Evolutionary conservation across 2,888 invertebrate species (phyloP).

Genomic region (Pheosia tremula): DNA sequence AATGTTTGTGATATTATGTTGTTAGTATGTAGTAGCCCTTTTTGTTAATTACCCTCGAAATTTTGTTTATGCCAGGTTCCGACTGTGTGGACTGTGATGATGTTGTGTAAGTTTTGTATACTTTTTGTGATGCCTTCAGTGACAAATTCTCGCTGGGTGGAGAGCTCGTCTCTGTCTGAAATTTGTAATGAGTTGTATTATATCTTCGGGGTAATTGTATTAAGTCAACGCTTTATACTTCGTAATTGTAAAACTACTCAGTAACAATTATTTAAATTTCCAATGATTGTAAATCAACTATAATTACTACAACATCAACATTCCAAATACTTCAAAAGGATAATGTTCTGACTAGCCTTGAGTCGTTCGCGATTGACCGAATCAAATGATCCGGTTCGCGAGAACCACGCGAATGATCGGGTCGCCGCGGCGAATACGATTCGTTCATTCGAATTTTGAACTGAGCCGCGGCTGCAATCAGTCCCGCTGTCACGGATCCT

Average conservation of each 20-base stretch:
- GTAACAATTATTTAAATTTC: background rate
- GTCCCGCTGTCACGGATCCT: too few species aligned
- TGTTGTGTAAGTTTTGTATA: slow-evolving; percentile 71
- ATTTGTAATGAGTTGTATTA: slow-evolving; percentile 33
- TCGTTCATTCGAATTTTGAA: too few species aligned
- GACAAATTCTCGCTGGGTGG: slow-evolving; percentile 76
- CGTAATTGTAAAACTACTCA: too few species aligned
- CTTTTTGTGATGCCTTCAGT: slow-evolving; percentile 81
- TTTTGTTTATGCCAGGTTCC: slow-evolving; percentile 66
- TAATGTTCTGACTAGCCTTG: too few species aligned
- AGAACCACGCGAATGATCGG: too few species aligned
- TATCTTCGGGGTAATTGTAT: too few species aligned
- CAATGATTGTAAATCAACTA: background rate
- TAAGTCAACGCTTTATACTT: too few species aligned
- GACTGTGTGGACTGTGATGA: slow-evolving; percentile 69
- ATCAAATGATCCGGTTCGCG: too few species aligned
- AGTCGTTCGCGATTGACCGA: too few species aligned
- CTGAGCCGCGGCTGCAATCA: too few species aligned
- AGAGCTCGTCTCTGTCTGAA: slow-evolving; percentile 80
- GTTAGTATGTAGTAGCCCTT: slow-evolving; percentile 16
- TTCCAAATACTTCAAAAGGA: background rate
- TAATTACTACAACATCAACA: background rate
- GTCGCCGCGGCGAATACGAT: too few species aligned
- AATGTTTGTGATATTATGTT: slow-evolving; percentile 3
- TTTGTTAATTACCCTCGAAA: slow-evolving; percentile 68